Percentiles rank a stretch among this genome's conserved stretches.
These are phyloP conservation scores for Onychorhynchus coronatus DNA, from an alignment of 2,113 vertebrate species.

Conservation along the genomic window DNA sequence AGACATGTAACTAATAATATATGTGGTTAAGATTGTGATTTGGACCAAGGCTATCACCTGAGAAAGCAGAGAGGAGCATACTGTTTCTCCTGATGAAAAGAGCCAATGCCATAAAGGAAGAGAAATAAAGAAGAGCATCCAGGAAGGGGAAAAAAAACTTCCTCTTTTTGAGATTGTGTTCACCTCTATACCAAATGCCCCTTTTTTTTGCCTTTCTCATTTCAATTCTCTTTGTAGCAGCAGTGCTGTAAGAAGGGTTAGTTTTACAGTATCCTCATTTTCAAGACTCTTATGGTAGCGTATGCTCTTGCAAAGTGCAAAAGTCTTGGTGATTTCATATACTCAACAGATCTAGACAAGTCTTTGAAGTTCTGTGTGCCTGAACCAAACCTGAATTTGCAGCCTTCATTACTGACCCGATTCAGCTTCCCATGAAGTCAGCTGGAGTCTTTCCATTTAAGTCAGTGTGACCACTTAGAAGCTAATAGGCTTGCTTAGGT, in stretches of 20 bases:
- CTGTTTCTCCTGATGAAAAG: not conserved
- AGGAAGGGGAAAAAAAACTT: not conserved
- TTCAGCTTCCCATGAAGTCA: conserved; percentile 15
- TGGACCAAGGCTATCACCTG: not conserved
- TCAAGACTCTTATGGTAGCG: not conserved
- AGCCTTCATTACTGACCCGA: not conserved
- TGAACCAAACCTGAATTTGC: not conserved
- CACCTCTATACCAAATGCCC: not conserved
- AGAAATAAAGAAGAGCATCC: not conserved
- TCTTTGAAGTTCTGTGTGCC: not conserved
- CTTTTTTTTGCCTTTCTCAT: not conserved
- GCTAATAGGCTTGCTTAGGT: not conserved
- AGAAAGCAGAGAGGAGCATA: not conserved
- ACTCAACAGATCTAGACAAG: not conserved
- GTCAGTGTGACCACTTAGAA: not conserved
- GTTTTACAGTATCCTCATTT: not conserved
- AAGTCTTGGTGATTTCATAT: not conserved
- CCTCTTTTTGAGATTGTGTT: not conserved
- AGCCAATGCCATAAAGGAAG: not conserved
- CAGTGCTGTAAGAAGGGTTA: not conserved
- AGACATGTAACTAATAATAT: conserved; percentile 41
- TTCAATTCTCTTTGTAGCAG: not conserved
- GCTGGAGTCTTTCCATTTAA: not conserved
- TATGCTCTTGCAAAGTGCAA: not conserved
- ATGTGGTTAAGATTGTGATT: conserved; percentile 15